Conservation (phyloP, 2,888 invertebrate species). For the Anarsia innoxiella region DNA sequence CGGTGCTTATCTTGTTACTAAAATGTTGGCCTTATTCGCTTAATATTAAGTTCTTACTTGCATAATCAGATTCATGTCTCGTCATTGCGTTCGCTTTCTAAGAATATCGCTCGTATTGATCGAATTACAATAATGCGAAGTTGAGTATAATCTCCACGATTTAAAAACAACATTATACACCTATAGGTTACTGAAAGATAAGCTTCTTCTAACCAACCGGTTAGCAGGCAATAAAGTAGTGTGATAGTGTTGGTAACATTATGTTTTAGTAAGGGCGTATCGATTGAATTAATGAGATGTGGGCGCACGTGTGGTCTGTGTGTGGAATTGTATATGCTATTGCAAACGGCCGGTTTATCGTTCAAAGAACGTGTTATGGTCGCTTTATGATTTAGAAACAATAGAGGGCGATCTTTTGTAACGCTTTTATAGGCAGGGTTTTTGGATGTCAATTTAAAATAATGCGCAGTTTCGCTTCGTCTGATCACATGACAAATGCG, state of each 20-base stretch:
- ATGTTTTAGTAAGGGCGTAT: constrained; percentile 64
- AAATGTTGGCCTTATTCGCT: no score
- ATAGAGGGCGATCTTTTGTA: constrained; percentile 47
- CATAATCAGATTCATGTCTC: no score
- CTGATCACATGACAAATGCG: constrained; percentile 7
- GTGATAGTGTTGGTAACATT: constrained; percentile 49
- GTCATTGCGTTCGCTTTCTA: no score
- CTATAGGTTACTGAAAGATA: constrained; percentile 28
- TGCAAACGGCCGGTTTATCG: constrained; percentile 51
- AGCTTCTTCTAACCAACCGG: constrained; percentile 35
- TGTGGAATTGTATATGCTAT: constrained; percentile 45
- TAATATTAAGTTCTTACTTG: no score
- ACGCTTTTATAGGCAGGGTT: constrained; percentile 34
- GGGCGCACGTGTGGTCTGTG: constrained; percentile 67
- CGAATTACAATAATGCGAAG: no score
- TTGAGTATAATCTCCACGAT: no score
- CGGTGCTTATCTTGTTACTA: no score
- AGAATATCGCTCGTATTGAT: no score
- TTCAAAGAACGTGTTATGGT: constrained; percentile 49
- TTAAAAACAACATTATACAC: no score
- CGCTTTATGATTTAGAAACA: constrained; percentile 57
- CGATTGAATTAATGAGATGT: constrained; percentile 72
- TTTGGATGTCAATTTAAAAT: constrained; percentile 27
- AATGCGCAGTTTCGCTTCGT: constrained; percentile 29
- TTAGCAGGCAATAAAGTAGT: constrained; percentile 51